These are phyloP conservation scores for Meriones unguiculatus DNA, from an alignment of 2,113 vertebrate genomes.

Conservation along the genomic window DNA sequence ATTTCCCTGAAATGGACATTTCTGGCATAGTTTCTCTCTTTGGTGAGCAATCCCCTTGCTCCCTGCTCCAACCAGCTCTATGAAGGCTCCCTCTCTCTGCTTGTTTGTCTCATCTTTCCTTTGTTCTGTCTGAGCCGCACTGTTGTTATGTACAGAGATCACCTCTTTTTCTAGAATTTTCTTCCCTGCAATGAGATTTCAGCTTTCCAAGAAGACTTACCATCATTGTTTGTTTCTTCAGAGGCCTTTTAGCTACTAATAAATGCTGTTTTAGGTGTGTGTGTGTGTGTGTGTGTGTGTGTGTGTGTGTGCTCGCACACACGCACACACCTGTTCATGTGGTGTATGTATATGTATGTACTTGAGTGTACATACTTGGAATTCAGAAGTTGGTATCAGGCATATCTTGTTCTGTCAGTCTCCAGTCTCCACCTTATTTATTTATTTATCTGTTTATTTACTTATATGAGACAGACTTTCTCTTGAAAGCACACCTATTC, in stretches of 20 bases:
- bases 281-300: not conserved
- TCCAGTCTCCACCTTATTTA: not conserved
- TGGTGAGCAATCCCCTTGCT: not conserved
- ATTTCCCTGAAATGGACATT: not conserved
- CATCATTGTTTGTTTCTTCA: not conserved
- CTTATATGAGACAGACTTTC: not conserved
- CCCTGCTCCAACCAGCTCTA: no score
- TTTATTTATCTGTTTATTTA: no score
- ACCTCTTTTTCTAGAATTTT: not conserved
- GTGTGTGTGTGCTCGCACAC: not conserved
- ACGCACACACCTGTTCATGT: rapidly evolving
- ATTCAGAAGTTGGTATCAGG: not conserved
- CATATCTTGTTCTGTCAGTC: not conserved
- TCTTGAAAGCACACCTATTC: not conserved
- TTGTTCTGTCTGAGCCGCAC: not conserved
- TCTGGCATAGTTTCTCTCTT: not conserved
- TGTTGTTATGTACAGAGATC: not conserved
- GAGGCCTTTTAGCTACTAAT: not conserved
- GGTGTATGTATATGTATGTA: no score
- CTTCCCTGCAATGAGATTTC: not conserved
- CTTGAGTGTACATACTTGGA: not conserved
- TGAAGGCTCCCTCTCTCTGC: not conserved
- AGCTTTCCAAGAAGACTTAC: not conserved
- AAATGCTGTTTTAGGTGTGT: not conserved
- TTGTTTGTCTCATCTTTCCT: not conserved